These are phyloP conservation scores for Lepidurus arcticus DNA, from an alignment of 1,140 invertebrate species.

Conservation along the genomic window DNA sequence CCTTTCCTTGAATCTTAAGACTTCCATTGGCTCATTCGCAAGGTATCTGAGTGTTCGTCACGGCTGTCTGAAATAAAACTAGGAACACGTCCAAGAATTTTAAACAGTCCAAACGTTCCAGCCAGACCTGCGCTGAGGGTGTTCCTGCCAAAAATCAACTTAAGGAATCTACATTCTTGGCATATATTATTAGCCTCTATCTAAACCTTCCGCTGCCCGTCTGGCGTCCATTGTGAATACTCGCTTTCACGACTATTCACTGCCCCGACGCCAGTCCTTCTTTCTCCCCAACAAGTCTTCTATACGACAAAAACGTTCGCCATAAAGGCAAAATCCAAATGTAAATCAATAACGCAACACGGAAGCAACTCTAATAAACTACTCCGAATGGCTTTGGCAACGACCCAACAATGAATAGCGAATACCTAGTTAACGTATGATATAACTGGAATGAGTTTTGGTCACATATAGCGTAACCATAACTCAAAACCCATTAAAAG, in stretches of 20 bases:
- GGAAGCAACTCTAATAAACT: too few relatives aligned
- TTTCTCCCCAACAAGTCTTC: background rate
- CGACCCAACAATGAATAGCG: too few relatives aligned
- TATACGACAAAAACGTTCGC: background rate
- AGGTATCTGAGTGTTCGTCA: background rate
- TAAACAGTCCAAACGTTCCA: background rate
- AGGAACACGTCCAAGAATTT: background rate
- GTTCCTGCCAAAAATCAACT: constrained; percentile 1
- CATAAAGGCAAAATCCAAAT: too few relatives aligned
- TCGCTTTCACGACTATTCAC: background rate
- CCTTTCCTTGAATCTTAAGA: background rate
- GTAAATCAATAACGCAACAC: too few relatives aligned
- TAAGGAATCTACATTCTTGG: background rate
- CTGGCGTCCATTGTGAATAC: background rate
- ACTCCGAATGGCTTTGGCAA: too few relatives aligned
- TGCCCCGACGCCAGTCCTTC: background rate
- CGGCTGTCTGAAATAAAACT: background rate
- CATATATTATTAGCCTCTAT: background rate
- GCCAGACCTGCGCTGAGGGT: background rate
- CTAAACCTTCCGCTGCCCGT: background rate
- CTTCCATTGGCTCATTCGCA: too few relatives aligned
- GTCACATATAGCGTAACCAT: too few relatives aligned
- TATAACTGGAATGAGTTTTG: too few relatives aligned
- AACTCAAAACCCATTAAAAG: too few relatives aligned
- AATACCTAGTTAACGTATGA: too few relatives aligned